These are phyloP conservation scores for Urocitellus parryii DNA, from an alignment of 2,113 vertebrate species.

Conservation along the genomic window DNA sequence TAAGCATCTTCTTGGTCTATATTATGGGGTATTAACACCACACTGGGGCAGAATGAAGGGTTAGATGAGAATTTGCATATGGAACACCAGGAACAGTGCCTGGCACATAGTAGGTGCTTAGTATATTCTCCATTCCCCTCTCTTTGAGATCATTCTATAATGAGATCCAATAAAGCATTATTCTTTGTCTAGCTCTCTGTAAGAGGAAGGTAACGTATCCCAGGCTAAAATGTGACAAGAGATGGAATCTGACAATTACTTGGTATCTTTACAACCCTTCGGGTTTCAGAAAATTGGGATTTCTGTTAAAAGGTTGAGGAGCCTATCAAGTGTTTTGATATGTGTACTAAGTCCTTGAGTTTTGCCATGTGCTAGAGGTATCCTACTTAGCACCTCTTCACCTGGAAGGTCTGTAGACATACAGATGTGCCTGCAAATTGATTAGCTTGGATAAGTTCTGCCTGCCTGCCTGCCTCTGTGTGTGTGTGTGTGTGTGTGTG, in stretches of 20 bases:
- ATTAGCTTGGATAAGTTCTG: background rate
- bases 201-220: background rate
- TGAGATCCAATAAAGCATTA: background rate
- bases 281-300: background rate
- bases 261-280: constrained; percentile 1
- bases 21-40: background rate
- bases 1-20: background rate
- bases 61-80: background rate
- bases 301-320: background rate
- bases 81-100: background rate
- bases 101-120: background rate
- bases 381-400: background rate
- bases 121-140: background rate
- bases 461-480: background rate
- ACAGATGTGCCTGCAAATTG: background rate
- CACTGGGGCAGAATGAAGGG: background rate
- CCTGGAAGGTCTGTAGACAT: background rate
- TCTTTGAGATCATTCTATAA: background rate
- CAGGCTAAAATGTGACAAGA: background rate
- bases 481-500: background rate
- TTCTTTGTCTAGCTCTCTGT: background rate
- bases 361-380: background rate
- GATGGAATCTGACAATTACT: background rate
- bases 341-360: background rate
- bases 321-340: background rate